A percentile compares a stretch with the other conserved stretches of the same genome.
These are phyloP conservation scores for Hyalella azteca DNA, from an alignment of 2,888 invertebrate genomes.

Conservation along the genomic window DNA sequence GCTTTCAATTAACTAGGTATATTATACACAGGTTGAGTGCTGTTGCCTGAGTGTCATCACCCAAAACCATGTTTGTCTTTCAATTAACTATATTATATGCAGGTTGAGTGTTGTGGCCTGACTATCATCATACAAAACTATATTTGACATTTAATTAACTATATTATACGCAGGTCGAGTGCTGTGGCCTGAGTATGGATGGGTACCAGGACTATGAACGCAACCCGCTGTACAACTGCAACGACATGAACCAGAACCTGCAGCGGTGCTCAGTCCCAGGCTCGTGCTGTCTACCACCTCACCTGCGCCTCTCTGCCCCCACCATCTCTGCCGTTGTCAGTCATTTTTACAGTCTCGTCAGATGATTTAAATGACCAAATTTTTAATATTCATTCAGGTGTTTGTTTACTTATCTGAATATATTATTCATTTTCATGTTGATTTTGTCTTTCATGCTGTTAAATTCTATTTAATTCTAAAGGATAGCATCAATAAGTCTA, in stretches of 20 bases:
- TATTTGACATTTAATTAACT: no score
- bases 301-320: constrained; percentile 2
- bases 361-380: no score
- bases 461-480: no score
- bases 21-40: not conserved
- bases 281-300: constrained; percentile 20
- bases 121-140: no score
- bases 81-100: no score
- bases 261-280: constrained; percentile 33
- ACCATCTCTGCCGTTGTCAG: constrained; percentile 17
- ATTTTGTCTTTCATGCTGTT: no score
- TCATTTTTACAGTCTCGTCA: no score
- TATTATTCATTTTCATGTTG: no score
- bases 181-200: constrained; percentile 5
- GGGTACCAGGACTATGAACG: constrained; percentile 35
- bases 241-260: constrained; percentile 21
- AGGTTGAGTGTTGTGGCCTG: constrained; percentile 36
- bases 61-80: not conserved
- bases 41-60: not conserved
- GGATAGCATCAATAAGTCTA: no score
- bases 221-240: constrained; percentile 34
- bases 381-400: no score
- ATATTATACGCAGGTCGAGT: constrained; percentile 29
- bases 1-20: no score
- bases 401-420: no score